Percentiles rank a stretch among this genome's conserved stretches.
phyloP scores from a whole-genome alignment of 1,140 invertebrate species.

The Formica selysi region DNA sequence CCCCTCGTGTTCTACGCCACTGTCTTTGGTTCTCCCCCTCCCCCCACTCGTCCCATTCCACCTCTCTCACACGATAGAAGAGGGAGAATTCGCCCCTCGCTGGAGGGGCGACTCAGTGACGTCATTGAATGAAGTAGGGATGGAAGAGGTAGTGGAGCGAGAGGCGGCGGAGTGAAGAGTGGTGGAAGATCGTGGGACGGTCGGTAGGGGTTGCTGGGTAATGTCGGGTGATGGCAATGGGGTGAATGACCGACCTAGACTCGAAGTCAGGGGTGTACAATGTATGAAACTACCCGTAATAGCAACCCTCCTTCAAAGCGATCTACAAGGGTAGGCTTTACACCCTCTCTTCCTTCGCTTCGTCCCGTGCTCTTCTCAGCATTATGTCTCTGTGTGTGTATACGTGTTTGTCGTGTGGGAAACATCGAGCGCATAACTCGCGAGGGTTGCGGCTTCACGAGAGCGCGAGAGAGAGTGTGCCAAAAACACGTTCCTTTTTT shows the following conservation, averaged over 20 bases:
- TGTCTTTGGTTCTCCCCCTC: slow-evolving; percentile 50
- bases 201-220: slow-evolving; percentile 69
- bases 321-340: slow-evolving; percentile 82
- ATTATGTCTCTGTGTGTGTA: slow-evolving; percentile 34
- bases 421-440: slow-evolving; percentile 68
- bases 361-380: slow-evolving; percentile 20
- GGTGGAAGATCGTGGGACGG: slow-evolving; percentile 60
- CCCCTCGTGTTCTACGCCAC: slow-evolving; percentile 69
- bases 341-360: slow-evolving; percentile 70
- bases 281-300: slow-evolving; percentile 82
- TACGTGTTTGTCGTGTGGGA: slow-evolving; percentile 52
- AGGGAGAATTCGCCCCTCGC: slow-evolving; percentile 44
- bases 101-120: slow-evolving; percentile 69
- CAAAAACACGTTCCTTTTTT: slow-evolving; percentile 61
- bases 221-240: slow-evolving; percentile 75
- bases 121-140: slow-evolving; percentile 71
- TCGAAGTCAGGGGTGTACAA: slow-evolving; percentile 86
- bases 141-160: slow-evolving; percentile 27
- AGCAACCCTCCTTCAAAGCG: slow-evolving; percentile 80
- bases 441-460: slow-evolving; percentile 33
- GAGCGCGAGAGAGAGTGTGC: slow-evolving; percentile 57
- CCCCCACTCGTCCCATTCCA: slow-evolving; percentile 12
- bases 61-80: slow-evolving; percentile 16
- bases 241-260: slow-evolving; percentile 87
- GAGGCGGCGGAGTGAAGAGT: slow-evolving; percentile 38